Evolutionary conservation across 2,113 vertebrate species (phyloP).

Genomic region (Thamnophis sirtalis): DNA sequence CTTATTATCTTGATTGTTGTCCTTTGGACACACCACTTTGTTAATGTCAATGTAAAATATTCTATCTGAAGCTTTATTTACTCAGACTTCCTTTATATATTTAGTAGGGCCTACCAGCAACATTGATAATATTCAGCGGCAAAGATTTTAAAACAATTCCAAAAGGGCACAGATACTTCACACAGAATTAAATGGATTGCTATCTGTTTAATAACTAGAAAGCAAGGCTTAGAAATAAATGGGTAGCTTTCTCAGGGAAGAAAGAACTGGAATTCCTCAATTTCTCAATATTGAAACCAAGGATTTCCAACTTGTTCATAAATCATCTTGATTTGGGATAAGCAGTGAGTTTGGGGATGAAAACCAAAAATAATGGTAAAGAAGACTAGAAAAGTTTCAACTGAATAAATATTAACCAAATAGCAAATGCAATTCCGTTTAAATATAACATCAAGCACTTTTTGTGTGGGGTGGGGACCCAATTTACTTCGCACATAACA

Average conservation of each 20-base stretch:
- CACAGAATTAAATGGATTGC: background rate
- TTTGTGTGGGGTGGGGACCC: accelerated
- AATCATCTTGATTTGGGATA: background rate
- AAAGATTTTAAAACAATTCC: background rate
- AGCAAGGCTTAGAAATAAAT: background rate
- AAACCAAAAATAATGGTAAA: background rate
- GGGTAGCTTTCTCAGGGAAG: background rate
- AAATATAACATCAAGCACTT: background rate
- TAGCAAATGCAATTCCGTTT: background rate
- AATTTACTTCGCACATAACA: background rate
- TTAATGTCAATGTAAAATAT: background rate
- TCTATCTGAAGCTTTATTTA: background rate
- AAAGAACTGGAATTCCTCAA: background rate
- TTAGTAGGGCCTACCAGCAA: background rate
- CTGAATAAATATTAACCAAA: background rate
- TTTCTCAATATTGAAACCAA: background rate
- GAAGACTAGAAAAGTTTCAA: background rate
- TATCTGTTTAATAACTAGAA: background rate
- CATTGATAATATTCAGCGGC: background rate
- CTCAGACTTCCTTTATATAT: background rate
- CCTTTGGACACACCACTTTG: background rate
- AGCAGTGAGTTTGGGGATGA: background rate
- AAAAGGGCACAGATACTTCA: background rate
- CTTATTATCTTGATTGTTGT: background rate
- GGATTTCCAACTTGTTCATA: background rate